Evolutionary conservation across 2,797 vertebrate genomes (phyloP).

Genomic region (Gorsachius magnificus): DNA sequence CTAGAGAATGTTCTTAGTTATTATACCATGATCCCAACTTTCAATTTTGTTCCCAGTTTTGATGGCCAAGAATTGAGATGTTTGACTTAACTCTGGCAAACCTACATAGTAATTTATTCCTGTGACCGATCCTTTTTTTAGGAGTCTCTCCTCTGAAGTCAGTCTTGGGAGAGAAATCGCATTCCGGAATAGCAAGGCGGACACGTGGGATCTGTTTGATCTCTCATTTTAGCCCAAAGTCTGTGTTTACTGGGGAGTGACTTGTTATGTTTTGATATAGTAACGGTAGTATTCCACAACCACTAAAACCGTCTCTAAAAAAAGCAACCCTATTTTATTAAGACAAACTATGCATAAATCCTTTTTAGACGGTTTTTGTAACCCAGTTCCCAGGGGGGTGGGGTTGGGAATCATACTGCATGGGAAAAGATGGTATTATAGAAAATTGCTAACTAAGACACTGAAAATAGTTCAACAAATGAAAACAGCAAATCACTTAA

Average conservation of each 20-base stretch:
- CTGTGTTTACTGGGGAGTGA: slow-evolving; percentile 61
- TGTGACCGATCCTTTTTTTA: background rate
- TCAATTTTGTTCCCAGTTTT: slow-evolving; percentile 4
- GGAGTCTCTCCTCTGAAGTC: slow-evolving; percentile 23
- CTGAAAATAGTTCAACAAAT: slow-evolving; percentile 3
- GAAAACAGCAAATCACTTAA: background rate
- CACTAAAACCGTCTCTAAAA: slow-evolving; percentile 36
- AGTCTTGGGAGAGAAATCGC: slow-evolving; percentile 23
- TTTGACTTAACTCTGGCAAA: slow-evolving; percentile 33
- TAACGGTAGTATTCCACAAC: slow-evolving; percentile 48
- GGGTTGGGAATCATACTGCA: background rate
- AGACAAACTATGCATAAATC: slow-evolving; percentile 8
- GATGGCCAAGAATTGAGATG: slow-evolving; percentile 33
- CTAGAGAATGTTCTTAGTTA: background rate
- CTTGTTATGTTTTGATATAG: slow-evolving; percentile 20
- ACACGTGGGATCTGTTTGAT: slow-evolving; percentile 42
- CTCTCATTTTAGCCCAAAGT: slow-evolving; percentile 50
- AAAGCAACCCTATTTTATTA: slow-evolving; percentile 35
- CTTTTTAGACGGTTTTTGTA: slow-evolving; percentile 20
- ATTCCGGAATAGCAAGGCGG: slow-evolving; percentile 34
- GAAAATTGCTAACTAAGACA: background rate
- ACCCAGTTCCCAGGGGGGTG: background rate
- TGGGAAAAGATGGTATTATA: background rate
- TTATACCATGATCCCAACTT: background rate
- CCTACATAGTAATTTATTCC: slow-evolving; percentile 31